Evolutionary conservation across 2,113 vertebrate species (phyloP).

Genomic region (Corythornis madagascariensis): DNA sequence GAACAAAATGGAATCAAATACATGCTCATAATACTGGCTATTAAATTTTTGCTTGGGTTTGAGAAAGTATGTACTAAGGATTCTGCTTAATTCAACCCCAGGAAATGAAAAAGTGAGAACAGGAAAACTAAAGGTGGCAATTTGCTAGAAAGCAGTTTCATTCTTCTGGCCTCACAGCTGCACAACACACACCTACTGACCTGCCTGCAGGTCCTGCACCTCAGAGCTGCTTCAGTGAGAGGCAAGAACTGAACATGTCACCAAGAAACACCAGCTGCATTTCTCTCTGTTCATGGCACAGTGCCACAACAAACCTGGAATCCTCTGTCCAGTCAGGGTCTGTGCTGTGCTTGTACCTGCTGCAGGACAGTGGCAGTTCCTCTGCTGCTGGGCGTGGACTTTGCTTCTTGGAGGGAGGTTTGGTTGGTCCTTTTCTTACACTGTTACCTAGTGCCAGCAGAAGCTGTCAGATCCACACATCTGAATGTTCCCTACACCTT

Average conservation of each 20-base stretch:
- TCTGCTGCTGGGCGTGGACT: too few species aligned
- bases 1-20: conserved; percentile 36
- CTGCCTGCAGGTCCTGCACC: neutral
- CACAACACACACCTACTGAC: neutral
- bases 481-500: neutral
- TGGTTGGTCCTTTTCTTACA: neutral
- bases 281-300: neutral
- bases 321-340: neutral
- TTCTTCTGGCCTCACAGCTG: neutral
- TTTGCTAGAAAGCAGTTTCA: neutral
- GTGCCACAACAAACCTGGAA: neutral
- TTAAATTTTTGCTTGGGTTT: neutral
- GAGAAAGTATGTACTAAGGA: neutral
- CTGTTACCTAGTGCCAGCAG: neutral
- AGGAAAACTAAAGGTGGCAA: neutral
- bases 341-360: neutral
- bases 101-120: neutral
- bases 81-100: neutral
- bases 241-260: neutral
- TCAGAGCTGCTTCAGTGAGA: neutral
- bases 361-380: accelerated
- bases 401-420: neutral
- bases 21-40: neutral
- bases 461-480: neutral
- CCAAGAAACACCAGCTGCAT: neutral